Percentiles rank a stretch among this genome's conserved stretches.
phyloP scores from a whole-genome alignment of 2,113 vertebrate species.

The Xiphophorus hellerii region DNA sequence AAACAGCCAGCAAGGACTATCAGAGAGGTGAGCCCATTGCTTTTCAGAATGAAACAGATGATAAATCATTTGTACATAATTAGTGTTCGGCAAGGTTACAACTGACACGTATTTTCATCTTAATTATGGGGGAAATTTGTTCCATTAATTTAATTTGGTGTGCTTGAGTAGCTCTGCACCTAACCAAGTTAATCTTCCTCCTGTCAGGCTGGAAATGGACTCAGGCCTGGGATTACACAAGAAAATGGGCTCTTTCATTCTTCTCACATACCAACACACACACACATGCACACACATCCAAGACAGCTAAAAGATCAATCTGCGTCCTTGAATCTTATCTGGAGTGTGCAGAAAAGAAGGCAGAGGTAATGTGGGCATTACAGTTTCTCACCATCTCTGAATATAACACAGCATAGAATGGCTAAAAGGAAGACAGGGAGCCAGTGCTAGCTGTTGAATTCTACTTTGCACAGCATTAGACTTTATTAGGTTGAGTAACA shows the following conservation, averaged over 20 bases:
- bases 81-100: slow-evolving; percentile 98
- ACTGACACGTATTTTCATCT: slow-evolving; percentile 99
- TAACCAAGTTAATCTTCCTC: slow-evolving; percentile 96
- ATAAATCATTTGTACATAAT: slow-evolving; percentile 99
- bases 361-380: not conserved
- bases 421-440: not conserved
- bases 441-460: not conserved
- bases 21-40: slow-evolving; percentile 90
- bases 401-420: not conserved
- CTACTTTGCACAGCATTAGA: not conserved
- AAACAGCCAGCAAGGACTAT: slow-evolving; percentile 89
- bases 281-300: not conserved
- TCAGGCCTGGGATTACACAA: slow-evolving; percentile 35
- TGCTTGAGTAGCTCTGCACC: slow-evolving; percentile 90
- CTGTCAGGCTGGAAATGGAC: slow-evolving; percentile 85
- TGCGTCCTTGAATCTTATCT: not conserved
- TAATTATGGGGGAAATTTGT: slow-evolving; percentile 98
- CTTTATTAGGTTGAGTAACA: not conserved
- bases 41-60: slow-evolving; percentile 94
- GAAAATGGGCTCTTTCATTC: slow-evolving; percentile 1
- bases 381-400: too few relatives aligned
- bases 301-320: not conserved
- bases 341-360: not conserved
- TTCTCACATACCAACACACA: not conserved
- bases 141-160: slow-evolving; percentile 99